Conservation (phyloP, 35 echinoderm and acorn worm genomes). For the Acanthaster planci region DNA sequence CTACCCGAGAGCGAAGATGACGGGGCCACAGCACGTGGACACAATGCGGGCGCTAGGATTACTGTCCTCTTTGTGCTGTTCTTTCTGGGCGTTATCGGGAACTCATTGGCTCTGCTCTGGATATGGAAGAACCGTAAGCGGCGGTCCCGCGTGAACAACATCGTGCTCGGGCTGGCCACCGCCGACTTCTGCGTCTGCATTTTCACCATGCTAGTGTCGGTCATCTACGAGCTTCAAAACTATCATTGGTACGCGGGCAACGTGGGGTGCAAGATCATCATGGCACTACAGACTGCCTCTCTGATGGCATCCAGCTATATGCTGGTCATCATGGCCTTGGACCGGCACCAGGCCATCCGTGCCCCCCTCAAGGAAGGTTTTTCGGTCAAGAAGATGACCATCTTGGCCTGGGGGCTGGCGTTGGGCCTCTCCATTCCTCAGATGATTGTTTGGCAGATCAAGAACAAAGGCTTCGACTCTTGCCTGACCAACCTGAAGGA, state of each 20-base stretch:
- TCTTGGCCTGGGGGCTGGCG: conserved; percentile 64
- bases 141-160: conserved; percentile 84
- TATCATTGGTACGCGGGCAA: conserved; percentile 80
- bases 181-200: conserved; percentile 91
- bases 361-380: conserved; percentile 79
- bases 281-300: conserved; percentile 78
- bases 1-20: neutral
- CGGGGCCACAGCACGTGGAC: conserved; percentile 1
- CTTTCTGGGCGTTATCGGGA: conserved; percentile 76
- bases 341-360: conserved; percentile 87
- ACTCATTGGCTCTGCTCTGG: conserved; percentile 80
- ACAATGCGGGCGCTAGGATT: conserved; percentile 36
- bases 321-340: conserved; percentile 83
- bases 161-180: conserved; percentile 80
- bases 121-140: conserved; percentile 70
- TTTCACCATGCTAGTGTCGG: conserved; percentile 69
- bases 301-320: conserved; percentile 93
- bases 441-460: conserved; percentile 65
- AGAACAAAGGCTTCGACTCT: conserved; percentile 14
- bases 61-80: conserved; percentile 78
- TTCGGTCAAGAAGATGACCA: conserved; percentile 60
- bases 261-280: conserved; percentile 77
- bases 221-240: conserved; percentile 71
- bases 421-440: conserved; percentile 69
- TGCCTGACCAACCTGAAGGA: conserved; percentile 58